Percentiles rank a stretch among this genome's conserved stretches.
Conservation (phyloP, 2,113 vertebrate genomes). For the Sinocyclocheilus maitianheensis region DNA sequence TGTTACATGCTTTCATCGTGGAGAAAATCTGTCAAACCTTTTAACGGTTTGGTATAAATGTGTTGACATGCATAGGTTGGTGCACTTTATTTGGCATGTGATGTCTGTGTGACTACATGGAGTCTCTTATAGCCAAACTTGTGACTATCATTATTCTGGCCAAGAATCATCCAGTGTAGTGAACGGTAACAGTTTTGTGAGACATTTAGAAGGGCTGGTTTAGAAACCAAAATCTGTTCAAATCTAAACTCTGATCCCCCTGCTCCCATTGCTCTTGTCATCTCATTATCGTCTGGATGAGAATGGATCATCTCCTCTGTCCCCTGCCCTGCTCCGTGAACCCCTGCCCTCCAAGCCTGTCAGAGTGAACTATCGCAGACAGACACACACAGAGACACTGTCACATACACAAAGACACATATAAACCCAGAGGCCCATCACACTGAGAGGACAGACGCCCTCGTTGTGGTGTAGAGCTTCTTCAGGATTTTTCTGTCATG, state of each 20-base stretch:
- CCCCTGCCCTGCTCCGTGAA: constrained; percentile 10
- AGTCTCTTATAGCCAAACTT: background rate
- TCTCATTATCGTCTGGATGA: constrained; percentile 52
- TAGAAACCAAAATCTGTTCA: constrained; percentile 9
- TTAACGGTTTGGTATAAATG: background rate
- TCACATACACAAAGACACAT: constrained; percentile 41
- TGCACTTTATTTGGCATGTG: background rate
- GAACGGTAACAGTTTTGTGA: background rate
- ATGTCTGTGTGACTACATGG: background rate
- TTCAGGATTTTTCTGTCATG: constrained; percentile 18
- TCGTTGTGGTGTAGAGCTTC: constrained; percentile 18
- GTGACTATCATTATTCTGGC: background rate
- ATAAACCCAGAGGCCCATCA: constrained; percentile 40
- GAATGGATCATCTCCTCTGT: constrained; percentile 42
- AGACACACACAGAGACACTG: constrained; percentile 34
- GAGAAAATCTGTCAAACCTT: background rate
- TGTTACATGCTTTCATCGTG: background rate
- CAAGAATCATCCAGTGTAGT: background rate
- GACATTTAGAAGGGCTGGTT: background rate
- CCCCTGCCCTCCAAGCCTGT: constrained; percentile 45
- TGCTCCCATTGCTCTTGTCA: constrained; percentile 24
- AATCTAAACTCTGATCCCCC: background rate
- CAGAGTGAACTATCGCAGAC: constrained; percentile 58
- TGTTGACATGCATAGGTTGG: background rate
- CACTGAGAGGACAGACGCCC: constrained; percentile 42